Conservation (phyloP, 2,113 vertebrate species). For the Vulpes ferrilata region DNA sequence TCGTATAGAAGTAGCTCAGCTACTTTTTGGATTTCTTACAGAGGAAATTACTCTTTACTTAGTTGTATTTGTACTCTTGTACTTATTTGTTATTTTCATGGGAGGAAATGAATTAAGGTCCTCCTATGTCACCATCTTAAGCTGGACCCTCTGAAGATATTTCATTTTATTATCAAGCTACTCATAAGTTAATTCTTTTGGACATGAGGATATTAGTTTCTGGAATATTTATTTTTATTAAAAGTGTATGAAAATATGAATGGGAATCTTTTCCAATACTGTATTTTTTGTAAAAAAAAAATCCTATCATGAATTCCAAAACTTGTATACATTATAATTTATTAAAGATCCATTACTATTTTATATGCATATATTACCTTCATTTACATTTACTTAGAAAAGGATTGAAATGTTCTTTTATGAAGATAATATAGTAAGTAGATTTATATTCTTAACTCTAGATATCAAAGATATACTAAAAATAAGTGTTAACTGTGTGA, state of each 20-base stretch:
- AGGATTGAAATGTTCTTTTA: neutral
- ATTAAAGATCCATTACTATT: neutral
- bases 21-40: neutral
- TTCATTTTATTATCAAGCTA: slow-evolving; percentile 32
- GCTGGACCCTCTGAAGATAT: slow-evolving; percentile 90
- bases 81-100: neutral
- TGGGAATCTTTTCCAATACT: slow-evolving; percentile 23
- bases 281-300: neutral
- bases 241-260: slow-evolving; percentile 19
- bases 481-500: neutral
- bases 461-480: neutral
- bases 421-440: slow-evolving; percentile 13
- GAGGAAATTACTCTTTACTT: neutral
- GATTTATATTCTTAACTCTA: neutral
- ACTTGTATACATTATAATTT: neutral
- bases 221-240: neutral
- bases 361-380: neutral
- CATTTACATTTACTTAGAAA: neutral
- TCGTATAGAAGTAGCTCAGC: neutral
- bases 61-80: neutral
- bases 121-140: neutral
- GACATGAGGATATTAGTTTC: neutral
- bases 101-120: neutral
- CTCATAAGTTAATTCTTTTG: neutral
- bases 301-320: neutral